Evolutionary conservation across 2,113 vertebrate genomes (phyloP).

Genomic region (Tyto alba): DNA sequence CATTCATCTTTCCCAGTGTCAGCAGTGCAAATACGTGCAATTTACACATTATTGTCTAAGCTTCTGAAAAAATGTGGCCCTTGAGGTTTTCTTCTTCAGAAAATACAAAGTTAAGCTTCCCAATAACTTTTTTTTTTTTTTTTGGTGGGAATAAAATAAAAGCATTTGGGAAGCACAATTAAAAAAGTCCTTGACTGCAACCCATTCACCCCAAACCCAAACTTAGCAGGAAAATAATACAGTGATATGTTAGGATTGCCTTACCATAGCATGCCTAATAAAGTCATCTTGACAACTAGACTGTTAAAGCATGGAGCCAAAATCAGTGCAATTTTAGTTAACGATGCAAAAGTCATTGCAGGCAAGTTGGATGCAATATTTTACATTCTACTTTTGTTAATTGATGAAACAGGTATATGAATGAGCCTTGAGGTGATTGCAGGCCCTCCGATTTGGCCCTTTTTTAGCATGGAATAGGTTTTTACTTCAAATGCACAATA

Average conservation of each 20-base stretch:
- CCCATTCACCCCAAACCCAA: not conserved
- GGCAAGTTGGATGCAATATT: not conserved
- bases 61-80: not conserved
- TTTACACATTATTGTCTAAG: constrained; percentile 5
- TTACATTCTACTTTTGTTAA: not conserved
- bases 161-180: not conserved
- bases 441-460: not conserved
- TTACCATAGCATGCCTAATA: not conserved
- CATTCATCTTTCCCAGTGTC: constrained; percentile 14
- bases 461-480: not conserved
- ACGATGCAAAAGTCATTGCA: not conserved
- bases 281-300: not conserved
- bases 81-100: not conserved
- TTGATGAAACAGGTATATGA: not conserved
- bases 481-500: not conserved
- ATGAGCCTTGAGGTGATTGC: not conserved
- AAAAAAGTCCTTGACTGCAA: not conserved
- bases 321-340: not conserved
- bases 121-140: not conserved
- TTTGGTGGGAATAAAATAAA: not conserved
- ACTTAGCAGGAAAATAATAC: not conserved
- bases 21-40: not conserved
- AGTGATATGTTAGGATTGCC: not conserved
- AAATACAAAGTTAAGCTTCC: not conserved
- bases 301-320: not conserved